Evolutionary conservation across 35 echinoderm and acorn worm genomes (phyloP), one percentile per base, ranked within the genome.

Genomic region (Ophioderma brevispina): DNA sequence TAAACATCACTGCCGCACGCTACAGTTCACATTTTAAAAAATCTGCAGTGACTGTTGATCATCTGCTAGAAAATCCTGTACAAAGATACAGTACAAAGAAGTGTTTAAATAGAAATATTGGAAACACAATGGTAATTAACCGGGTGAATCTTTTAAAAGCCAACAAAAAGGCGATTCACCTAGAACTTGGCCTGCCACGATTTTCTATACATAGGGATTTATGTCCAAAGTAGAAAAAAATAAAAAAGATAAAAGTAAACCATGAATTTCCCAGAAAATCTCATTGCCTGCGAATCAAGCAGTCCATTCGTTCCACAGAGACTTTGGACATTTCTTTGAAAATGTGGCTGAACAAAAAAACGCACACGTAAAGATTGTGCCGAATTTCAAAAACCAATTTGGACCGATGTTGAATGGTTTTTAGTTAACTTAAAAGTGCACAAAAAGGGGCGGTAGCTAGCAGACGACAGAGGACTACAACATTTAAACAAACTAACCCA

Each of bases 351-450:
- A 70, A 25, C 10, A 52, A 52, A 11, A 52, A 52, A 8, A 52
- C n/a, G n/a, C n/a, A n/a, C n/a, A n/a, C n/a, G n/a, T n/a, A 70
- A 70, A 15, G 4, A 13, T 70, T 70, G 59, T 70, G 59, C 59
- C n/a, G 28, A 46, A 18, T 25, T 70, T 70, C 59, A 70, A 70
- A 70, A 70, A 70, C 59, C 59, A 70, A 70, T 70, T 70, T 70
- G 59, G 59, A 70, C 59, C 59, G 59, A 70, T 70, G 59, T 70
- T 70, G 59, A 70, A 70, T 70, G 59, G 59, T 70, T 70, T 70
- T 52, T 8, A 52, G 28, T 25, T 15, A 46, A 46, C 5, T 46
- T 46, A 17, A 46, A n/a, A n/a, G n/a, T n/a, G n/a, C n/a, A n/a
- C n/a, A n/a, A n/a, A n/a, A n/a, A n/a, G n/a, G n/a, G n/a, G n/a